A percentile compares a stretch with the other conserved stretches of the same genome.
These are phyloP conservation scores for Tipula vernalis DNA, from an alignment of 2,888 invertebrate genomes.

Conservation along the genomic window DNA sequence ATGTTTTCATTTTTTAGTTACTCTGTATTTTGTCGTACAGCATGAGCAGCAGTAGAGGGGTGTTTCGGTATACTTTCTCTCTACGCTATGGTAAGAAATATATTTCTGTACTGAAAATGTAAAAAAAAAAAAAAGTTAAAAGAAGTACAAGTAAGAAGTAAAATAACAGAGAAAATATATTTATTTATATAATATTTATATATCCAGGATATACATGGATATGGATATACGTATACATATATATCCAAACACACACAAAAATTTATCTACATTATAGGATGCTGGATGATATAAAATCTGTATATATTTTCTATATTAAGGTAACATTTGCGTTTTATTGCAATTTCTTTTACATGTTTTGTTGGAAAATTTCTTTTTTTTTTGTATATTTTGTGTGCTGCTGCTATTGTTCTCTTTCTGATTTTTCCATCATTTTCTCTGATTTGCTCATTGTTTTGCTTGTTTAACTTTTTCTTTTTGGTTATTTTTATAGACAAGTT, in stretches of 20 bases:
- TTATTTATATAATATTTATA: not conserved
- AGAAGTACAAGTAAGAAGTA: not conserved
- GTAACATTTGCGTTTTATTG: constrained; percentile 22
- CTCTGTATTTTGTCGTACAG: not conserved
- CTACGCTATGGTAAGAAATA: not conserved
- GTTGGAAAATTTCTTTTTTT: constrained; percentile 13
- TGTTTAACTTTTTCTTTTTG: not conserved
- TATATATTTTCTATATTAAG: constrained; percentile 19
- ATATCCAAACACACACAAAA: not conserved
- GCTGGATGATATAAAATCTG: constrained; percentile 8
- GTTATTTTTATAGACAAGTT: not conserved
- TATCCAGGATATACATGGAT: not conserved
- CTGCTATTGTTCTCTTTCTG: constrained; percentile 9
- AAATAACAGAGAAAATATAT: not conserved
- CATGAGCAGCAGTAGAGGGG: not conserved
- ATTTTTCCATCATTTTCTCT: constrained; percentile 6
- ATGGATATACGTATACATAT: not conserved
- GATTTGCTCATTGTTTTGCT: not conserved
- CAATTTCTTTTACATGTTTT: constrained; percentile 21
- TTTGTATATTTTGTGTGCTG: not conserved
- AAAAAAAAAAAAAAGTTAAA: not conserved
- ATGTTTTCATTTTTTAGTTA: not conserved
- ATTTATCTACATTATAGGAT: not conserved
- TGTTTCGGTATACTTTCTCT: not conserved
- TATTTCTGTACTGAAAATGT: not conserved